Evolutionary conservation across 2,797 vertebrate species (phyloP), one percentile per base, ranked within the genome.

Genomic region (Halcyon chelicuti): DNA sequence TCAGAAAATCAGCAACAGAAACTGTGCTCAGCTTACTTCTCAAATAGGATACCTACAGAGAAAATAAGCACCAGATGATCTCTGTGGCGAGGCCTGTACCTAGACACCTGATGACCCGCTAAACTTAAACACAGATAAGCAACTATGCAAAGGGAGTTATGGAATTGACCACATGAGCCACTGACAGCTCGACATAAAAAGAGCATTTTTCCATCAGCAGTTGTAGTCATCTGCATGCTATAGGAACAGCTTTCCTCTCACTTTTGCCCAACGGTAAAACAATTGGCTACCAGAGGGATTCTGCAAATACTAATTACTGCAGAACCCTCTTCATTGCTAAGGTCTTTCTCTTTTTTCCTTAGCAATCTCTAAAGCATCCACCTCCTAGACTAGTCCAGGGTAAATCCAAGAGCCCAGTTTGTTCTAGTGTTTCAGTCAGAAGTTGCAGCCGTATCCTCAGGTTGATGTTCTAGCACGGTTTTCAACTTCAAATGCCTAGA

Each of bases 321-420:
- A 51, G 37, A 80, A 29, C 10, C 44, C 18, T 47, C 17, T 46
- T 42, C 29, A 31, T 7, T 15, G 14, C 57, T 55, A n/a, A 70
- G 63, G n/a, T 65, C 54, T 46, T 51, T 49, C 10, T 40, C n/a
- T 88, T 85, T 85, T 44, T 62, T 42, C 52, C 65, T 28, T 10
- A 39, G 21, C 1, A 2, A 70, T 28, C 22, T 79, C 47, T 21
- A 62, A 29, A 57, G 28, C 0, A 0, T 40, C 47, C 6, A 3
- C 12, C 31, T 84, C 19, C 29, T 49, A 31, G 33, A 20, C 5
- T 14, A 68, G 49, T 23, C 52, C 58, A 78, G 26, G 65, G 12
- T 26, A 94, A 91, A 77, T 31, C 39, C n/a, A 83, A 61, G 26
- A 92, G 19, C 28, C 46, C 8, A 5, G 7, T 93, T 78, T 54